Percentiles rank a stretch among this genome's conserved stretches.
Conservation (phyloP, 2,888 invertebrate species). For the Lasius platythorax region DNA sequence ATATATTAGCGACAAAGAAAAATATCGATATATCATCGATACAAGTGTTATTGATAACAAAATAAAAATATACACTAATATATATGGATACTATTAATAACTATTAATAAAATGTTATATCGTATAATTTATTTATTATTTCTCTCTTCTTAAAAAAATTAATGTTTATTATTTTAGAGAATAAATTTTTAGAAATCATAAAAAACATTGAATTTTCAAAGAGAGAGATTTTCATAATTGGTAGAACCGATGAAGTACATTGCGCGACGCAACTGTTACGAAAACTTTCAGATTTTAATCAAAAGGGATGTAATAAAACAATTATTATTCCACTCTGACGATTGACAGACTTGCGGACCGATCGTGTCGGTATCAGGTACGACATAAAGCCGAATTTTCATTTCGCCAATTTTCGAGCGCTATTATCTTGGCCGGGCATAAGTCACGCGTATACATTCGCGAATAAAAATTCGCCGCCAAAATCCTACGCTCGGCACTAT, state of each 20-base stretch:
- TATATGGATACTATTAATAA: not conserved
- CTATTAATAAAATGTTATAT: not conserved
- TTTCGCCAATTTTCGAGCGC: slow-evolving; percentile 31
- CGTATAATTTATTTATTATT: not conserved
- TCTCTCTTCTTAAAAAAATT: not conserved
- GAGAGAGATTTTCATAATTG: not conserved
- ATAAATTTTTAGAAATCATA: not conserved
- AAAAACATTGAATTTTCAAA: not conserved
- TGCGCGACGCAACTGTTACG: not conserved
- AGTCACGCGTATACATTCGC: slow-evolving; percentile 26
- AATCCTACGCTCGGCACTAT: slow-evolving; percentile 22
- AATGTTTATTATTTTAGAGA: not conserved
- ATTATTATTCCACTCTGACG: slow-evolving; percentile 23
- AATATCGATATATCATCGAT: slow-evolving; percentile 27
- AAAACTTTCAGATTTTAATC: not conserved
- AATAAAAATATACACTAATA: slow-evolving; percentile 21
- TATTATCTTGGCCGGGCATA: slow-evolving; percentile 40
- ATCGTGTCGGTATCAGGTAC: slow-evolving; percentile 8
- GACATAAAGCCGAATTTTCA: slow-evolving; percentile 33
- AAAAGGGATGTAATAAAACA: not conserved
- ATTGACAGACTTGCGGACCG: slow-evolving; percentile 16
- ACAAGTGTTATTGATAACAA: slow-evolving; percentile 55
- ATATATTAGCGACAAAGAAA: slow-evolving; percentile 43
- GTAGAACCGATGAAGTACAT: not conserved
- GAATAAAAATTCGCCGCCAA: slow-evolving; percentile 25